Base-by-base conservation (phyloP, 2,797 vertebrate species). In the Miichthys miiuy region DNA sequence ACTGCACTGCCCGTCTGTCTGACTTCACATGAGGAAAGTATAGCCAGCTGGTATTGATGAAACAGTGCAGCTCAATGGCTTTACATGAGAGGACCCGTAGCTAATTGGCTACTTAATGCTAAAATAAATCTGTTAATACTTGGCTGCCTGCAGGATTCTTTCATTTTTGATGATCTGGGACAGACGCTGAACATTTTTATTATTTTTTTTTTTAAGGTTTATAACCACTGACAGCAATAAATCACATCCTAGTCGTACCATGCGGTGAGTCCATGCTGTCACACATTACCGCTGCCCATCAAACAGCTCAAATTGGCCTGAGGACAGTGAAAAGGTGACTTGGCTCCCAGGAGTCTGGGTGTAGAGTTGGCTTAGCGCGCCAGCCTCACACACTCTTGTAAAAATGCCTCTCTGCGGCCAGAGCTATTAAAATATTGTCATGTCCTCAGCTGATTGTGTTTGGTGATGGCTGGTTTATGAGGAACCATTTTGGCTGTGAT, bases 391-490 rank as follows among this genome's bases (percentile, higher is more conserved):
- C 58, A 44, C 13, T 52, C 27, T 61, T 66, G 42, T 64, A 55
- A 61, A 77, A 72, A 72, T 51, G 61, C 67, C 63, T 73, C 68
- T 68, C 60, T 51, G 44, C 52, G 42, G 65, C 64, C 47, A 12
- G 1, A 7, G 70, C 72, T 82, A 64, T 84, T 72, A 69, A 86
- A 86, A 86, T 81, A 54, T 78, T 66, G 44, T 50, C 76, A 63
- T 68, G 83, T 91, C 75, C 56, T 83, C 71, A 21, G 80, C 77
- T 52, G 77, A 85, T 81, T 85, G 82, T 85, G 83, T 84, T 86
- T 73, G 54, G 41, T 79, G 83, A 85, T 6, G 47, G 68, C 78
- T 80, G 81, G 62, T 78, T 75, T 57, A 42, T 80, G 80, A 85
- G 55, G 68, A 72, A 73, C 75, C 61, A 69, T 76, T 71, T 77